Evolutionary conservation across 2,888 invertebrate genomes (phyloP).

Genomic region (Diarsia brunnea): DNA sequence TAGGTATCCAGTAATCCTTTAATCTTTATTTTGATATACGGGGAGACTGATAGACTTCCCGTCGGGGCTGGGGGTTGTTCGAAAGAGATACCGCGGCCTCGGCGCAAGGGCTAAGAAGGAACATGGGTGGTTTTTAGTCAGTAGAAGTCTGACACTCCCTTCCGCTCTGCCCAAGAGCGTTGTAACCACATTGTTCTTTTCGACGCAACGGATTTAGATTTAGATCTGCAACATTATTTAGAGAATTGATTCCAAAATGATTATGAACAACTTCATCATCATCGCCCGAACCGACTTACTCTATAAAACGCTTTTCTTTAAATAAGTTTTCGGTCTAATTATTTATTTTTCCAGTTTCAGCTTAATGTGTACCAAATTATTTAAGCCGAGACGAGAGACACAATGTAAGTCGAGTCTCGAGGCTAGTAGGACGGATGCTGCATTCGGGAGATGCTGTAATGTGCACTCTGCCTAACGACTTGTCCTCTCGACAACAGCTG

Average conservation of each 20-base stretch:
- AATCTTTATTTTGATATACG: not conserved
- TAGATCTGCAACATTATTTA: too few relatives aligned
- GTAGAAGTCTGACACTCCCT: too few relatives aligned
- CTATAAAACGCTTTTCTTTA: not conserved
- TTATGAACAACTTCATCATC: too few relatives aligned
- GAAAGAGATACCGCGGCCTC: too few relatives aligned
- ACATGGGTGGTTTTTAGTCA: too few relatives aligned
- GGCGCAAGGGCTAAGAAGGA: too few relatives aligned
- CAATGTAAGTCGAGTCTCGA: conserved; percentile 34
- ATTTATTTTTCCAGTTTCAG: not conserved
- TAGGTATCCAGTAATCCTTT: not conserved
- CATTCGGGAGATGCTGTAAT: conserved; percentile 36
- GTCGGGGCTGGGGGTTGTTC: too few relatives aligned
- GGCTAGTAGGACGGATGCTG: conserved; percentile 30
- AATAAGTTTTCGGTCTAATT: not conserved
- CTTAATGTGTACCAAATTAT: conserved; percentile 4
- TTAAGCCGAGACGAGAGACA: conserved; percentile 28
- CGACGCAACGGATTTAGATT: too few relatives aligned
- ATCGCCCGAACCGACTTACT: not conserved
- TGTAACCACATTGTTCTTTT: too few relatives aligned
- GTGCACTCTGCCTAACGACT: conserved; percentile 53
- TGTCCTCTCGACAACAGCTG: conserved; percentile 22
- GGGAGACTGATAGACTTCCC: too few relatives aligned
- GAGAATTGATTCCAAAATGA: too few relatives aligned
- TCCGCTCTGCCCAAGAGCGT: too few relatives aligned